phyloP scores from a whole-genome alignment of 2,113 vertebrate species.

The Gopherus evgoodei region DNA sequence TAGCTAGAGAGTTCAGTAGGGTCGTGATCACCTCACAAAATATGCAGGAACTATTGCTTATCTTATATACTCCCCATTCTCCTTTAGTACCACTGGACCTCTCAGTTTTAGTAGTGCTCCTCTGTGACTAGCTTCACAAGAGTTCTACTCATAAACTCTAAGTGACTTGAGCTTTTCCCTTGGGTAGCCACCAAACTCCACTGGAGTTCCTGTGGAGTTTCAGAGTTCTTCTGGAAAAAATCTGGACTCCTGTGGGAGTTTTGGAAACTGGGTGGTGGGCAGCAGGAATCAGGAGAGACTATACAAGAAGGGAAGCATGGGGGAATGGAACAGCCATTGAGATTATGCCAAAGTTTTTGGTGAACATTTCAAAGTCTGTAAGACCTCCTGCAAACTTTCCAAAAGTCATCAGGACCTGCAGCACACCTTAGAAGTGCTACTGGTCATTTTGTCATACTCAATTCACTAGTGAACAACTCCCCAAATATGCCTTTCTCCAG shows the following conservation, averaged over 20 bases:
- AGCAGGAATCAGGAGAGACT: background rate
- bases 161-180: background rate
- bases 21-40: background rate
- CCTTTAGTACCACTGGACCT: background rate
- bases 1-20: fast-evolving
- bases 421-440: slow-evolving; percentile 5
- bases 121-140: background rate
- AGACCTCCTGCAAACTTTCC: slow-evolving; percentile 38
- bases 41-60: background rate
- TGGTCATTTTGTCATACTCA: fast-evolving
- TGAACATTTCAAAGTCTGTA: slow-evolving; percentile 26
- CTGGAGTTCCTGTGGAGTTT: slow-evolving; percentile 33
- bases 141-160: background rate
- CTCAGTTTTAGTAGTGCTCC: background rate
- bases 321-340: slow-evolving; percentile 23
- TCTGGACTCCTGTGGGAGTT: background rate
- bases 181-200: background rate
- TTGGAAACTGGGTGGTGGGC: background rate
- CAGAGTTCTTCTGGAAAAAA: background rate
- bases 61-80: background rate
- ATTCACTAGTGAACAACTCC: background rate
- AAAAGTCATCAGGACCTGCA: background rate
- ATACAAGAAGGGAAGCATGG: background rate
- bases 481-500: background rate
- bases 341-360: slow-evolving; percentile 40